phyloP scores from a whole-genome alignment of 2,797 vertebrate species.

The Heliangelus exortis region DNA sequence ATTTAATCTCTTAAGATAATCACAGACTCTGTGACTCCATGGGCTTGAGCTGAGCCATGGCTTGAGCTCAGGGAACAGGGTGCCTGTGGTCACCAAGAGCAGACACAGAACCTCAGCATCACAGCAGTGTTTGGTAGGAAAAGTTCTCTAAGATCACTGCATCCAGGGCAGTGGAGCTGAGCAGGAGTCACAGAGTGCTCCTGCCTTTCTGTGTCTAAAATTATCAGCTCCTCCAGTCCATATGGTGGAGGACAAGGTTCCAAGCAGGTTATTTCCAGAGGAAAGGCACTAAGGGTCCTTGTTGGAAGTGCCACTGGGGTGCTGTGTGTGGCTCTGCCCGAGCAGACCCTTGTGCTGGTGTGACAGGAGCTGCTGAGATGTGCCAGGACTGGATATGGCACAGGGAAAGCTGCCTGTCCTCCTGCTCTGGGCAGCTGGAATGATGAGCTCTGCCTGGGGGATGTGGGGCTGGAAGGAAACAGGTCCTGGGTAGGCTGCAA shows the following conservation, averaged over 20 bases:
- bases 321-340: neutral
- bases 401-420: neutral
- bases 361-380: neutral
- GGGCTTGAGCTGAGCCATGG: neutral
- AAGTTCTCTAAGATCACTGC: too few relatives aligned
- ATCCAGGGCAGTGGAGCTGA: fast-evolving
- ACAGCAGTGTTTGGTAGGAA: too few relatives aligned
- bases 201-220: neutral
- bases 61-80: neutral
- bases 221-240: neutral
- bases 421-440: fast-evolving
- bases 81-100: neutral
- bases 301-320: neutral
- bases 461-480: fast-evolving
- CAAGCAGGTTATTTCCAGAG: neutral
- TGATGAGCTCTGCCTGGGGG: neutral
- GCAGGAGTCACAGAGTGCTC: fast-evolving
- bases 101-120: neutral
- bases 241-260: neutral
- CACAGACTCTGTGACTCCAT: too few relatives aligned
- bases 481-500: neutral
- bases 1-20: too few relatives aligned
- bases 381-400: fast-evolving
- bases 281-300: neutral
- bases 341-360: neutral